Percentiles rank a stretch among this genome's conserved stretches.
These are phyloP conservation scores for Apodemus agrarius DNA, from an alignment of 2,797 vertebrate species.

Conservation along the genomic window DNA sequence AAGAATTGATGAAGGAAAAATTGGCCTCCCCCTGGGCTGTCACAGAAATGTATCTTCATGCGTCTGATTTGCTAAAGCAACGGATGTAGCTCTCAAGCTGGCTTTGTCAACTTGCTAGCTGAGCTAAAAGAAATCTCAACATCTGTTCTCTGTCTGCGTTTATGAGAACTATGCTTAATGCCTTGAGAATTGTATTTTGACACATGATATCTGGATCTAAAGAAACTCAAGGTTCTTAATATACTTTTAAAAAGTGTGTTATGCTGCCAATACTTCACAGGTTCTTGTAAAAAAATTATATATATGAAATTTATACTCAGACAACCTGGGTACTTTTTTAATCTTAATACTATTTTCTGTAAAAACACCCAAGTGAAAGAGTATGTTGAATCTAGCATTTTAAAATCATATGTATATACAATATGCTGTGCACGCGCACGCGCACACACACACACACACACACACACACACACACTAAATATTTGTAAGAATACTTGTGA, in stretches of 20 bases:
- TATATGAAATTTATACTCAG: not conserved
- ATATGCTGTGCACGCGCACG: not conserved
- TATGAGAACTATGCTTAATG: constrained; percentile 13
- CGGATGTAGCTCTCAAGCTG: not conserved
- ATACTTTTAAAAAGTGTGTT: constrained; percentile 29
- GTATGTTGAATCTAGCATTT: not conserved
- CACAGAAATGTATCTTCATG: not conserved
- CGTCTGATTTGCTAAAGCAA: not conserved
- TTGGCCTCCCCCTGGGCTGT: not conserved
- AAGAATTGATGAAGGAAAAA: not conserved
- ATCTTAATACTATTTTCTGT: not conserved
- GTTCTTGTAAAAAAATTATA: not conserved
- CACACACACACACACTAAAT: not conserved
- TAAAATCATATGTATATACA: not conserved
- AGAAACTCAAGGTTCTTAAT: constrained; percentile 3
- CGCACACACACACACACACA: too few relatives aligned
- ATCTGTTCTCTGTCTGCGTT: not conserved
- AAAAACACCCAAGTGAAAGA: not conserved
- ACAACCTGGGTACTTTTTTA: not conserved
- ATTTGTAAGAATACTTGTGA: not conserved
- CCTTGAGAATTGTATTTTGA: constrained; percentile 65
- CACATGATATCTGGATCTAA: not conserved
- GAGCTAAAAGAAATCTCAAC: constrained; percentile 29
- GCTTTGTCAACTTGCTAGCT: not conserved
- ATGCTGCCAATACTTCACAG: not conserved